Conservation (phyloP, 1,140 invertebrate genomes). For the Colletes gigas region DNA sequence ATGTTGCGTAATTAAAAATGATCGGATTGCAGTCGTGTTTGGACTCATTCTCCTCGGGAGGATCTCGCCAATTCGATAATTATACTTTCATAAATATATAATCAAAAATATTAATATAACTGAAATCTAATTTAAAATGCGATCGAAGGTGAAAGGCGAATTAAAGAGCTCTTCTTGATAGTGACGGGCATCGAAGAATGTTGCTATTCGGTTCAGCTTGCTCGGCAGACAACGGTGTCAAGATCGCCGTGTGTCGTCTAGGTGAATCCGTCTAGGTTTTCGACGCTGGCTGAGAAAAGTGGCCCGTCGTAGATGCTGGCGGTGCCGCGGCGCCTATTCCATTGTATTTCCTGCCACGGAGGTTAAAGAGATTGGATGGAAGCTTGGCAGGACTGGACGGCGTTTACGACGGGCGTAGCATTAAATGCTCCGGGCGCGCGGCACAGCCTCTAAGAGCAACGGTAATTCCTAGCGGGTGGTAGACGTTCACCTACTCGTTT, state of each 20-base stretch:
- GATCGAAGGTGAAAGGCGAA: too few relatives aligned
- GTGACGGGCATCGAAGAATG: too few relatives aligned
- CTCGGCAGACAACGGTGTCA: not conserved
- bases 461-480: conserved; percentile 78
- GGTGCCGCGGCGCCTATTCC: conserved; percentile 54
- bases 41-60: too few relatives aligned
- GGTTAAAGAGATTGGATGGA: conserved; percentile 77
- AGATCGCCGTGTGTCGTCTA: not conserved
- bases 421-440: conserved; percentile 74
- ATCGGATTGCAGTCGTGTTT: too few relatives aligned
- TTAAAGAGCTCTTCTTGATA: too few relatives aligned
- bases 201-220: not conserved
- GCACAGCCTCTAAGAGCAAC: conserved; percentile 75
- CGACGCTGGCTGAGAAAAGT: too few relatives aligned
- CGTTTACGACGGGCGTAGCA: conserved; percentile 66
- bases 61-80: too few relatives aligned
- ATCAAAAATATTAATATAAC: too few relatives aligned
- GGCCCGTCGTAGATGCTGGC: too few relatives aligned
- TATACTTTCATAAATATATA: too few relatives aligned
- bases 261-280: not conserved
- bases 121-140: too few relatives aligned
- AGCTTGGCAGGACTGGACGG: conserved; percentile 63
- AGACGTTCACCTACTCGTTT: conserved; percentile 69
- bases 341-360: conserved; percentile 72
- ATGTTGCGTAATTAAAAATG: too few relatives aligned